Percentiles rank a stretch among this genome's conserved stretches.
Evolutionary conservation across 2,113 vertebrate genomes (phyloP).

Genomic region (Petromus typicus): DNA sequence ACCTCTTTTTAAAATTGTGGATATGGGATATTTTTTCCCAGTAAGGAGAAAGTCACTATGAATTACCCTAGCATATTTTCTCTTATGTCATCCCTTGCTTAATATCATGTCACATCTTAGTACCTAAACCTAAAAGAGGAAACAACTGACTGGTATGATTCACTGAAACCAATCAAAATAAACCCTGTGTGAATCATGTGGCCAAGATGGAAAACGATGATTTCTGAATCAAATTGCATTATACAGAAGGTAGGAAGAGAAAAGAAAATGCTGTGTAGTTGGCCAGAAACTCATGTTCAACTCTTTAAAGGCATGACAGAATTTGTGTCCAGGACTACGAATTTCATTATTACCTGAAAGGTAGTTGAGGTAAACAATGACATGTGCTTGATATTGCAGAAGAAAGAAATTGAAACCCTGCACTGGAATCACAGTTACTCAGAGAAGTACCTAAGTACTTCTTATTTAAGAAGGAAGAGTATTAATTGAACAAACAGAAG

Average conservation of each 20-base stretch:
- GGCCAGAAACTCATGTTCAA: not conserved
- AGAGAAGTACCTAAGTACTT: not conserved
- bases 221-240: not conserved
- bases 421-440: not conserved
- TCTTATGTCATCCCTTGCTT: not conserved
- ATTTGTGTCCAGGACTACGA: not conserved
- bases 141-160: not conserved
- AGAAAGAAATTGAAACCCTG: not conserved
- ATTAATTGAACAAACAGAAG: not conserved
- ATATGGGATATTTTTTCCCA: not conserved
- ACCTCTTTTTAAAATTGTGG: not conserved
- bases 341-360: not conserved
- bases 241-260: not conserved
- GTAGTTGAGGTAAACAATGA: not conserved
- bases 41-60: not conserved
- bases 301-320: not conserved
- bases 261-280: not conserved
- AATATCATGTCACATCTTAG: not conserved
- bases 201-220: not conserved
- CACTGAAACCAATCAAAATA: not conserved
- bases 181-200: slow-evolving; percentile 13
- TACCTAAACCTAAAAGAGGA: not conserved
- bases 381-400: not conserved
- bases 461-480: not conserved
- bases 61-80: not conserved